Evolutionary conservation across 2,797 vertebrate genomes (phyloP).

Genomic region (Thripadectes ignobilis): DNA sequence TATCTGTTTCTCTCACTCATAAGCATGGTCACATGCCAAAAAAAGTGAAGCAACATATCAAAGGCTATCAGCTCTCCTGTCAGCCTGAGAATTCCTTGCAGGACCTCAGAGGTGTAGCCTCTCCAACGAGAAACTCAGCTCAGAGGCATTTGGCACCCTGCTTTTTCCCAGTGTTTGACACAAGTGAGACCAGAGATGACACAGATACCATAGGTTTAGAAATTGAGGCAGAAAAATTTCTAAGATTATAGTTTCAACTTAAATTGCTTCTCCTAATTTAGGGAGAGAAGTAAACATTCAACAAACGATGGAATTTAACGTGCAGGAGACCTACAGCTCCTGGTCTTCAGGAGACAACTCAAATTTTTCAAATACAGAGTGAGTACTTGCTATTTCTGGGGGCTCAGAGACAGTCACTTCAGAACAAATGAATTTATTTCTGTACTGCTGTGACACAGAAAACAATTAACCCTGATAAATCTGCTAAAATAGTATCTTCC

Average conservation of each 20-base stretch:
- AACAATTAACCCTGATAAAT: not conserved
- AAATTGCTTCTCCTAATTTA: not conserved
- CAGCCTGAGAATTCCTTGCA: conserved; percentile 21
- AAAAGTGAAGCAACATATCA: not conserved
- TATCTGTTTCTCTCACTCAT: conserved; percentile 7
- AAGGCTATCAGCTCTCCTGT: conserved; percentile 7
- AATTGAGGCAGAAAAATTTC: not conserved
- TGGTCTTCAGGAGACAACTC: not conserved
- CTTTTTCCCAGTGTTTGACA: not conserved
- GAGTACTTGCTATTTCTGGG: not conserved
- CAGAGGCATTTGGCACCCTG: not conserved
- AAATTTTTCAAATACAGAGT: not conserved
- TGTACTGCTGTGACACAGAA: not conserved
- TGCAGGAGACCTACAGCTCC: not conserved
- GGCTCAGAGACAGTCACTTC: not conserved
- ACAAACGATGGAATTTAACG: not conserved
- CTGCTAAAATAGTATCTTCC: not conserved
- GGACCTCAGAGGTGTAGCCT: not conserved
- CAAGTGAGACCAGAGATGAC: not conserved
- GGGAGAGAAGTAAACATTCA: not conserved
- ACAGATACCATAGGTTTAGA: not conserved
- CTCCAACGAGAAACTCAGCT: not conserved
- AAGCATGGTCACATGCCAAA: not conserved
- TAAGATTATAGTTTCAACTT: not conserved
- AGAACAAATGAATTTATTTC: not conserved